These are phyloP conservation scores for Dysmachus trigonus DNA, from an alignment of 2,888 invertebrate genomes.

Conservation along the genomic window DNA sequence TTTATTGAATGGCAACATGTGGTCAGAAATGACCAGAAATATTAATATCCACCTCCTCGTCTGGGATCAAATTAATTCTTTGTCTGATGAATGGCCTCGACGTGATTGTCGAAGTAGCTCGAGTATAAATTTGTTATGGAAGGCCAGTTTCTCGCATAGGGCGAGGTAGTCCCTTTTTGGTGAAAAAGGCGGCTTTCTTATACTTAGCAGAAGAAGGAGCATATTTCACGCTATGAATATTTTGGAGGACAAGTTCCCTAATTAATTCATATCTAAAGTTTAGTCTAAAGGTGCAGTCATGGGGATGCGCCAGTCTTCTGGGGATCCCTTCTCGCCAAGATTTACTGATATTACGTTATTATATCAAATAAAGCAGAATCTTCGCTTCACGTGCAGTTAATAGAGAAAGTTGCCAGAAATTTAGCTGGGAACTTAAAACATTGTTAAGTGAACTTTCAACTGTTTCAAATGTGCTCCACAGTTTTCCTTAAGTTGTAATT, in stretches of 20 bases:
- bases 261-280: background rate
- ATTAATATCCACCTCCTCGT: background rate
- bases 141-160: background rate
- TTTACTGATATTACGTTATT: background rate
- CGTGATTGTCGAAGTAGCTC: background rate
- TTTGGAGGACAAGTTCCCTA: background rate
- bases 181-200: background rate
- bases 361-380: background rate
- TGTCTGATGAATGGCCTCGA: background rate
- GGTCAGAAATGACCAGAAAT: background rate
- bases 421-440: background rate
- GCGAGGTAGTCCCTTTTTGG: background rate
- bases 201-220: background rate
- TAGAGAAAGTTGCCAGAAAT: background rate
- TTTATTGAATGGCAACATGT: conserved; percentile 14
- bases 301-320: background rate
- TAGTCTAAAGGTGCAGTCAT: background rate
- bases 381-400: background rate
- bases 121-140: background rate
- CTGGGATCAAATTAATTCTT: background rate
- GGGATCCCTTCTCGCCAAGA: background rate
- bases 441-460: background rate
- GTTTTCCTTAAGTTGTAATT: background rate
- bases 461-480: background rate
- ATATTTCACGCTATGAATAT: background rate